Conservation (phyloP, 2,888 invertebrate species). For the Tribolium freemani region DNA sequence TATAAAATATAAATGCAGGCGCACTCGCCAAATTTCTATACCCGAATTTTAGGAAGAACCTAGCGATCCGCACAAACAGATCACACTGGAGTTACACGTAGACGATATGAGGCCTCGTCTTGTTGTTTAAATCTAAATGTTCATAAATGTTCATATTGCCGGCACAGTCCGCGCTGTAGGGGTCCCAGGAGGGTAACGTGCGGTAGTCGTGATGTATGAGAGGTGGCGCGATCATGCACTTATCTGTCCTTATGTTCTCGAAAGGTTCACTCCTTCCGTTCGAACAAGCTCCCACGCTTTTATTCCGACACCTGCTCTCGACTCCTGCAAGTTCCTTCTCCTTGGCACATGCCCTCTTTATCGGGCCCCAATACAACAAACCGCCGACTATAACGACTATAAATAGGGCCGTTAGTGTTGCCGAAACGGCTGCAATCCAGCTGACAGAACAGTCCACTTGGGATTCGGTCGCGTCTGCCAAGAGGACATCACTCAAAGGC, state of each 20-base stretch:
- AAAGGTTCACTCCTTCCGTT: constrained; percentile 51
- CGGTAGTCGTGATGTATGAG: constrained; percentile 64
- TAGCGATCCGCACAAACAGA: constrained; percentile 39
- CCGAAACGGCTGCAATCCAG: constrained; percentile 74
- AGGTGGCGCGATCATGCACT: constrained; percentile 62
- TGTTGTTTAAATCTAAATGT: constrained; percentile 65
- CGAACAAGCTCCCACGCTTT: constrained; percentile 45
- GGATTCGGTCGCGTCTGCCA: constrained; percentile 74
- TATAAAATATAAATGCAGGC: constrained; percentile 43
- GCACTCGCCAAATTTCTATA: constrained; percentile 30
- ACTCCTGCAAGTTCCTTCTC: constrained; percentile 55
- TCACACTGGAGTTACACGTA: constrained; percentile 67
- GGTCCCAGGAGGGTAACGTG: constrained; percentile 65
- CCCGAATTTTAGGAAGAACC: constrained; percentile 46
- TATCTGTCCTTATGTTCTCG: constrained; percentile 59
- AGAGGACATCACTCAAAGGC: constrained; percentile 70
- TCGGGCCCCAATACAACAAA: constrained; percentile 62
- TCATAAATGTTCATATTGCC: constrained; percentile 64
- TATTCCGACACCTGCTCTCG: constrained; percentile 48
- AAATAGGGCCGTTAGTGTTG: constrained; percentile 65
- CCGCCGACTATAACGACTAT: constrained; percentile 59
- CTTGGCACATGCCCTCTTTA: constrained; percentile 54
- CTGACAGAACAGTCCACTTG: constrained; percentile 76
- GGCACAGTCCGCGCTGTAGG: constrained; percentile 57
- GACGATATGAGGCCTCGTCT: constrained; percentile 69